Evolutionary conservation across 92 coral and sea anemone species (phyloP).

Genomic region (Siderastrea siderea): DNA sequence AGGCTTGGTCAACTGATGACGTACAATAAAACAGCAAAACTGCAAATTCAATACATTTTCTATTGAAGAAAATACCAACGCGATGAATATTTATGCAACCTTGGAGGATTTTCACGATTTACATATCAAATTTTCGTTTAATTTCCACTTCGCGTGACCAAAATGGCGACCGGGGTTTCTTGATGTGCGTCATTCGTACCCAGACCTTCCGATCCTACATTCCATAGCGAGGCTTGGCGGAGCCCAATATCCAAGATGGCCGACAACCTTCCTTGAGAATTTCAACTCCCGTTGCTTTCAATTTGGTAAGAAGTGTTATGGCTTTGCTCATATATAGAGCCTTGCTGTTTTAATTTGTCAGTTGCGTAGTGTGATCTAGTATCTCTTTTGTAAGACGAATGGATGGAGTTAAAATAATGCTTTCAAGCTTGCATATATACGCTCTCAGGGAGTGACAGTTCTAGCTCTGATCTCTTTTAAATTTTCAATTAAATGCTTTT

Average conservation of each 20-base stretch:
- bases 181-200: constrained; percentile 29
- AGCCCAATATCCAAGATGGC: constrained; percentile 36
- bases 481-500: too few species aligned
- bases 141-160: constrained; percentile 31
- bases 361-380: too few species aligned
- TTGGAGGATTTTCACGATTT: neutral
- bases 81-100: neutral
- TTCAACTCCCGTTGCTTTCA: neutral
- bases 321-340: neutral
- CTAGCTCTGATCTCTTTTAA: neutral
- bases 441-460: neutral
- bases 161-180: neutral
- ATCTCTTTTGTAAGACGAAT: neutral
- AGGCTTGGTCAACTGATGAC: constrained; percentile 41
- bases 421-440: neutral
- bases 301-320: constrained; percentile 7
- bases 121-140: neutral
- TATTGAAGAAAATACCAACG: neutral
- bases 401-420: neutral
- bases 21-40: constrained; percentile 17
- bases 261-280: neutral
- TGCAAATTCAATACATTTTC: constrained; percentile 3
- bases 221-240: constrained; percentile 45
- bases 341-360: neutral
- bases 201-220: constrained; percentile 14